Evolutionary conservation across 1,140 invertebrate species (phyloP).

Genomic region (Campodea augens): DNA sequence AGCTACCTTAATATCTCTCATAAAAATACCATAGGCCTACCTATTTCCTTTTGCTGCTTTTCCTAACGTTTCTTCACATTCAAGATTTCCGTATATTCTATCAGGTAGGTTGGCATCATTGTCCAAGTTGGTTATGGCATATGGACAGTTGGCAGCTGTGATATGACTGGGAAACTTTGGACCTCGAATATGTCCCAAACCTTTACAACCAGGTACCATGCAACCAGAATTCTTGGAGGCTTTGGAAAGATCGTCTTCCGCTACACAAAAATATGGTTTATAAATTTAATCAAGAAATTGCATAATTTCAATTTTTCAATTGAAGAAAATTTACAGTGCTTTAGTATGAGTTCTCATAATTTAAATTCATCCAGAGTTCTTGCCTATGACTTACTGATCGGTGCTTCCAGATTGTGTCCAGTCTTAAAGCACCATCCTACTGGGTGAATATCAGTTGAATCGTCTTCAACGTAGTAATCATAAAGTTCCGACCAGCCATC

Average conservation of each 20-base stretch:
- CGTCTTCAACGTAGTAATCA: slow-evolving; percentile 77
- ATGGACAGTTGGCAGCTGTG: slow-evolving; percentile 62
- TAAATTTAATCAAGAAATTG: no score
- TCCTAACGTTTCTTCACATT: slow-evolving; percentile 8
- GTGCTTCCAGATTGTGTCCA: slow-evolving; percentile 63
- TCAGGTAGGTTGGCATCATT: slow-evolving; percentile 33
- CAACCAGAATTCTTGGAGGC: slow-evolving; percentile 38
- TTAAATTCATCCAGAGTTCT: no score
- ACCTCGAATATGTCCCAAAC: slow-evolving; percentile 55
- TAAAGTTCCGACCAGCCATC: slow-evolving; percentile 77
- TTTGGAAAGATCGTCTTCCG: no score
- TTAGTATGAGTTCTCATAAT: no score
- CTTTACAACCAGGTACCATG: slow-evolving; percentile 53
- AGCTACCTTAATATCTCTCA: no score
- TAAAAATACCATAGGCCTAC: slow-evolving; percentile 10
- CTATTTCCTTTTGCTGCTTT: slow-evolving; percentile 11
- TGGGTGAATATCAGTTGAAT: slow-evolving; percentile 76
- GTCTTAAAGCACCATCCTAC: slow-evolving; percentile 78
- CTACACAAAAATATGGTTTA: no score
- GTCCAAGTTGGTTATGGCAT: slow-evolving; percentile 46
- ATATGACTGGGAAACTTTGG: slow-evolving; percentile 54
- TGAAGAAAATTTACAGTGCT: no score
- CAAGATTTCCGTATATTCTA: slow-evolving; percentile 22
- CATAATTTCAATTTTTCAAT: no score
- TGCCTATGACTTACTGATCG: no score